Percentiles rank a stretch among this genome's conserved stretches.
phyloP scores from a whole-genome alignment of 2,888 invertebrate species.

The Lochmaea crataegi region DNA sequence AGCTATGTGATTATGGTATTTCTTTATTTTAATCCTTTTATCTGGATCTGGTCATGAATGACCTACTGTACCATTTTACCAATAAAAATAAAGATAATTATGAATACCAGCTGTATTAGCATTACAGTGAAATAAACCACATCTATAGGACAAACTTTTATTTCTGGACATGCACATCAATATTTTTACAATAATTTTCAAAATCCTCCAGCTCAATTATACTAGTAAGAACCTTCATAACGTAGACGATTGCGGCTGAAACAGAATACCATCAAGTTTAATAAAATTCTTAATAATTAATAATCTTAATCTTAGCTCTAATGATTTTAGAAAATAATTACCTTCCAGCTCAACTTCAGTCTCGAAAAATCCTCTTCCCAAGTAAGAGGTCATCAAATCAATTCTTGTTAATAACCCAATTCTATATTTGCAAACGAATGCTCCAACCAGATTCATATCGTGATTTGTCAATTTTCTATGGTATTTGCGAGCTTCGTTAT shows the following conservation, averaged over 20 bases:
- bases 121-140: background rate
- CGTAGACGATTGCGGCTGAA: conserved; percentile 49
- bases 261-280: conserved; percentile 19
- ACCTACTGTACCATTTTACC: too few relatives aligned
- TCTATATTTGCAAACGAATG: conserved; percentile 48
- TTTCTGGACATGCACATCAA: conserved; percentile 9
- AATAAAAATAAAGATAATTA: too few relatives aligned
- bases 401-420: conserved; percentile 45
- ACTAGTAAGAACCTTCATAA: conserved; percentile 41
- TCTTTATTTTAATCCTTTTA: too few relatives aligned
- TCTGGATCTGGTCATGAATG: too few relatives aligned
- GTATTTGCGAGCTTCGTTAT: conserved; percentile 42
- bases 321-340: conserved; percentile 28
- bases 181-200: conserved; percentile 38
- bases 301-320: background rate
- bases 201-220: conserved; percentile 45
- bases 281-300: background rate
- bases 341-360: conserved; percentile 51
- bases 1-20: too few relatives aligned
- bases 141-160: conserved; percentile 6
- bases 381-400: conserved; percentile 46
- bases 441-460: conserved; percentile 45
- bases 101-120: too few relatives aligned
- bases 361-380: conserved; percentile 47
- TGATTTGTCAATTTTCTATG: conserved; percentile 41